A percentile compares a stretch with the other conserved stretches of the same genome.
These are phyloP conservation scores for Cenopis cana DNA, from an alignment of 2,888 invertebrate species.

Conservation along the genomic window DNA sequence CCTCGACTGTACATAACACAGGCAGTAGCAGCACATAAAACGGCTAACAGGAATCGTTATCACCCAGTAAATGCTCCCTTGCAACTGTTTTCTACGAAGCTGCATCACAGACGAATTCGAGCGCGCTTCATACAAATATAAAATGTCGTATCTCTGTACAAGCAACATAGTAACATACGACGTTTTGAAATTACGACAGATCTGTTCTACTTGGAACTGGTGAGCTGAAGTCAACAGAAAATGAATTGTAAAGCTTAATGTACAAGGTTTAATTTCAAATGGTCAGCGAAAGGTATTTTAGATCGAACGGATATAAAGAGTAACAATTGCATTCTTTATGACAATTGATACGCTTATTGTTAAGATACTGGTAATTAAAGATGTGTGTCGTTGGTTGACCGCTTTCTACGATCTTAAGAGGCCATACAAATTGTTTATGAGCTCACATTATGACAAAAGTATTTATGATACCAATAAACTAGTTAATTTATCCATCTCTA, in stretches of 20 bases:
- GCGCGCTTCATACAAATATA: constrained; percentile 1
- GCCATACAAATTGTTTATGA: not conserved
- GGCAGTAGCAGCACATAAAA: constrained; percentile 13
- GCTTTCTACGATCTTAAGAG: constrained; percentile 31
- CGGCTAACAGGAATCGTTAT: constrained; percentile 30
- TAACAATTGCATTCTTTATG: constrained; percentile 45
- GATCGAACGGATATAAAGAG: constrained; percentile 32
- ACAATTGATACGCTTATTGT: constrained; percentile 43
- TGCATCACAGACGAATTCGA: constrained; percentile 37
- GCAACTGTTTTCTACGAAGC: constrained; percentile 38
- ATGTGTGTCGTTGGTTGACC: constrained; percentile 22
- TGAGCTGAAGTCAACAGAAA: constrained; percentile 16
- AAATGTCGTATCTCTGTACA: constrained; percentile 1
- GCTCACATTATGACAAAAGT: not conserved
- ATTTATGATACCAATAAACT: not conserved
- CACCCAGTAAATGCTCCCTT: constrained; percentile 18
- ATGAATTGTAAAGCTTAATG: not conserved
- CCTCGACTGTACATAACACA: not conserved
- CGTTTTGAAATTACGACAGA: not conserved
- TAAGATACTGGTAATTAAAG: constrained; percentile 37
- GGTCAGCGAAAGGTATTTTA: not conserved
- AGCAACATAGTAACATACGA: not conserved
- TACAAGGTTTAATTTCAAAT: constrained; percentile 3
- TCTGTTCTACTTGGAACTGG: constrained; percentile 17
- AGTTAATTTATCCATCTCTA: too few relatives aligned